Conservation (phyloP, 2,113 vertebrate genomes). For the Heterochromis multidens region DNA sequence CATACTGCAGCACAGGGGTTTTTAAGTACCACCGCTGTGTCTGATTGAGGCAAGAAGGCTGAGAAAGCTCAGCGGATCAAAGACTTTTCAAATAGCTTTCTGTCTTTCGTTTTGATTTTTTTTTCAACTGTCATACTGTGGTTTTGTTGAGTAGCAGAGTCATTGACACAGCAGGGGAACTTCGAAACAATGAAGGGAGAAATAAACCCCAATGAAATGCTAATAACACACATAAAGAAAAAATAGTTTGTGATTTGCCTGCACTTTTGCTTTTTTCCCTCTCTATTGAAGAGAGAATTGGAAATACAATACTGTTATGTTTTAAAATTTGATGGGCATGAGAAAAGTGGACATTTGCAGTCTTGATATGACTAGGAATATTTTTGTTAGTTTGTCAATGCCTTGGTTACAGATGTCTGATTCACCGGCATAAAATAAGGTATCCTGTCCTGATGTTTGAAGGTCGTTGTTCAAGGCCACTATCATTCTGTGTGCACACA, state of each 20-base stretch:
- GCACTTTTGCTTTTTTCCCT: neutral
- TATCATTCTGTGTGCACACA: neutral
- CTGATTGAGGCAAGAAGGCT: conserved; percentile 62
- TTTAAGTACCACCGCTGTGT: conserved; percentile 62
- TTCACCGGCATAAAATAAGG: neutral
- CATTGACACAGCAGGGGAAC: conserved; percentile 14
- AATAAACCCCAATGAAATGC: conserved; percentile 39
- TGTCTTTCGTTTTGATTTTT: conserved; percentile 1
- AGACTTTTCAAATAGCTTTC: conserved; percentile 62
- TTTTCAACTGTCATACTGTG: conserved; percentile 26
- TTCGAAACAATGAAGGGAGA: conserved; percentile 39
- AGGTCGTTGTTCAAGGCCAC: neutral
- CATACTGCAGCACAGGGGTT: conserved; percentile 45
- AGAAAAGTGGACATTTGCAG: neutral
- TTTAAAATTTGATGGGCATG: neutral
- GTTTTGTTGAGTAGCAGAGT: conserved; percentile 31
- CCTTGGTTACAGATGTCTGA: neutral
- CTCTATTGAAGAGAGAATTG: neutral
- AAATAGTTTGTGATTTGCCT: neutral
- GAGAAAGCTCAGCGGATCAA: conserved; percentile 67
- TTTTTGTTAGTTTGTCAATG: neutral
- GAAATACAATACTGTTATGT: neutral
- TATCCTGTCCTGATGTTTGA: neutral
- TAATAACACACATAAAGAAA: conserved; percentile 8
- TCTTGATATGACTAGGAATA: neutral